A percentile compares a stretch with the other conserved stretches of the same genome.
Conservation (phyloP, 2,888 invertebrate genomes). For the Cryptocephalus moraei region DNA sequence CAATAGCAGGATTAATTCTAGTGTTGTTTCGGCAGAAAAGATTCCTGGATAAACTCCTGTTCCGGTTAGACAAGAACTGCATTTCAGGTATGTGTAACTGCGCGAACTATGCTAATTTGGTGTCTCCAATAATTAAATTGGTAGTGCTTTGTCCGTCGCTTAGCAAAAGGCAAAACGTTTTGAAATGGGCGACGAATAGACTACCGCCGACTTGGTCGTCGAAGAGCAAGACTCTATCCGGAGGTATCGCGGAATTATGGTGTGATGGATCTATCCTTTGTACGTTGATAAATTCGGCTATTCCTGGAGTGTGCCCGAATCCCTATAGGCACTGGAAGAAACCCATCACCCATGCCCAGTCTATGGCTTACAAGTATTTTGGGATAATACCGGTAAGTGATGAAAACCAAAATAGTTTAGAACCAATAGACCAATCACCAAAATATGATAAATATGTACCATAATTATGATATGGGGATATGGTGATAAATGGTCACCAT, state of each 20-base stretch:
- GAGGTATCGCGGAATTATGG: slow-evolving; percentile 45
- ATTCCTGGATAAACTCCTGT: neutral
- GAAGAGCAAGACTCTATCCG: slow-evolving; percentile 25
- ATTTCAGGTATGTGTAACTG: neutral
- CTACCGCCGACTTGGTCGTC: slow-evolving; percentile 28
- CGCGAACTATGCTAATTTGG: too few relatives aligned
- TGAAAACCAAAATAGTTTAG: too few relatives aligned
- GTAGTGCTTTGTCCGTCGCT: slow-evolving; percentile 32
- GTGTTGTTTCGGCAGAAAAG: neutral
- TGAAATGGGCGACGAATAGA: slow-evolving; percentile 30
- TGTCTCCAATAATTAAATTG: too few relatives aligned
- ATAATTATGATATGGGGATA: too few relatives aligned
- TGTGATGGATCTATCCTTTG: slow-evolving; percentile 51
- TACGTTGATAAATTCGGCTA: slow-evolving; percentile 45
- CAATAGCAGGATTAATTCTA: neutral
- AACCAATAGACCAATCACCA: too few relatives aligned
- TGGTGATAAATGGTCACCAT: too few relatives aligned
- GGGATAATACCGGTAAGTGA: slow-evolving; percentile 47
- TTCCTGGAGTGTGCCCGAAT: slow-evolving; percentile 52
- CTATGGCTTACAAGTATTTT: slow-evolving; percentile 50
- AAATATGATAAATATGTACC: too few relatives aligned
- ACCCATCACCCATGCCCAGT: slow-evolving; percentile 47
- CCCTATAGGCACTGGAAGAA: slow-evolving; percentile 37
- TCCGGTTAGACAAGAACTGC: neutral
- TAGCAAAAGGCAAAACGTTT: slow-evolving; percentile 28